These are phyloP conservation scores for Phoebastria nigripes DNA, from an alignment of 2,797 vertebrate species.

Conservation along the genomic window DNA sequence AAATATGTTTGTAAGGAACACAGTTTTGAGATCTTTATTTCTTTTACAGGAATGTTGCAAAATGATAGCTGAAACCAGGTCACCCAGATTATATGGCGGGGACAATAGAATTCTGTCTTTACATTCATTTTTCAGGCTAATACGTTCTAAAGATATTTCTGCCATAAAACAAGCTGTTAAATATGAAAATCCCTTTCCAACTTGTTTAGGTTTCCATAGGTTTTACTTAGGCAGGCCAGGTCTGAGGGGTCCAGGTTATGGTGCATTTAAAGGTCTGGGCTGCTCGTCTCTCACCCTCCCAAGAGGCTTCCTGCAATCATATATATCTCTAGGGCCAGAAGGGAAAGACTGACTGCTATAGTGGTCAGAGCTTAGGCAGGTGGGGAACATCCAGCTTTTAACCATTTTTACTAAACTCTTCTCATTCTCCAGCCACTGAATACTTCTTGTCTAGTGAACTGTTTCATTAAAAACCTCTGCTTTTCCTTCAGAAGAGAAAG, in stretches of 20 bases:
- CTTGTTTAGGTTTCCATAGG: neutral
- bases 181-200: neutral
- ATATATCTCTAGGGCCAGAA: neutral
- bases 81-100: neutral
- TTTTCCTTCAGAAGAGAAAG: neutral
- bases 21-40: neutral
- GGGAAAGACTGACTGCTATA: neutral
- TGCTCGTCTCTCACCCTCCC: neutral
- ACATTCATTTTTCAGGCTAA: neutral
- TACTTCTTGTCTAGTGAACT: neutral
- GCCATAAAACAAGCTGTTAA: neutral
- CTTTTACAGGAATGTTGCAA: neutral
- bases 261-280: neutral
- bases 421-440: neutral
- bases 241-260: neutral
- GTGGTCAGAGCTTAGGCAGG: neutral
- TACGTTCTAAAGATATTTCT: neutral
- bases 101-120: neutral
- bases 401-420: neutral
- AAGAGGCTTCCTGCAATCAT: neutral
- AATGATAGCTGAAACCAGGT: neutral
- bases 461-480: neutral
- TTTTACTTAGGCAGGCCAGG: neutral
- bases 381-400: neutral
- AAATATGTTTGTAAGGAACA: neutral